Percentiles rank a stretch among this genome's conserved stretches.
These are phyloP conservation scores for Orius insidiosus DNA, from an alignment of 1,140 invertebrate genomes.

Conservation along the genomic window DNA sequence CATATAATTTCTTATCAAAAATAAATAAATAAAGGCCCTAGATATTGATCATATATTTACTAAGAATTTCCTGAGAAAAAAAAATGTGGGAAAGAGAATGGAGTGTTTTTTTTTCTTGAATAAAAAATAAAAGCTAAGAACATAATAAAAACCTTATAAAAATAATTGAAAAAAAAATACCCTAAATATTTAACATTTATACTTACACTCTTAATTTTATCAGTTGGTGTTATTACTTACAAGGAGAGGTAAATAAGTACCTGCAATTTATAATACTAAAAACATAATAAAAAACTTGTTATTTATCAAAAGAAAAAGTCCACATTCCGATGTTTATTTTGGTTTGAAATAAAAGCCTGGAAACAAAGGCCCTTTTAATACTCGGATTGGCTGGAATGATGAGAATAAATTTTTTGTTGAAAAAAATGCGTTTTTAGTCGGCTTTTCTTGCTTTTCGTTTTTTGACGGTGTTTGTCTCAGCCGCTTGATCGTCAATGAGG, in stretches of 20 bases:
- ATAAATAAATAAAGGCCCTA: not conserved
- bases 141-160: no score
- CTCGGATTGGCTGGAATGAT: not conserved
- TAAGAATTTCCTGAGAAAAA: no score
- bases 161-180: no score
- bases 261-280: not conserved
- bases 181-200: no score
- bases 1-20: no score
- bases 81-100: no score
- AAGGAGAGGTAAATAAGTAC: slow-evolving; percentile 9
- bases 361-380: not conserved
- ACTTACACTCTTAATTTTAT: not conserved
- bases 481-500: slow-evolving; percentile 21
- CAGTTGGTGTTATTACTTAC: slow-evolving; percentile 11
- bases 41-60: no score
- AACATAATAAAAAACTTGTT: not conserved
- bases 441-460: slow-evolving; percentile 44
- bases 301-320: not conserved
- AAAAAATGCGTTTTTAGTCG: slow-evolving; percentile 26
- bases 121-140: no score
- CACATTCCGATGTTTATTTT: not conserved
- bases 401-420: not conserved
- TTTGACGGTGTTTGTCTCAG: slow-evolving; percentile 24
- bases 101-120: no score
- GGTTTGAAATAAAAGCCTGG: not conserved